phyloP scores from a whole-genome alignment of 2,888 invertebrate species.

The Onchidella celtica region DNA sequence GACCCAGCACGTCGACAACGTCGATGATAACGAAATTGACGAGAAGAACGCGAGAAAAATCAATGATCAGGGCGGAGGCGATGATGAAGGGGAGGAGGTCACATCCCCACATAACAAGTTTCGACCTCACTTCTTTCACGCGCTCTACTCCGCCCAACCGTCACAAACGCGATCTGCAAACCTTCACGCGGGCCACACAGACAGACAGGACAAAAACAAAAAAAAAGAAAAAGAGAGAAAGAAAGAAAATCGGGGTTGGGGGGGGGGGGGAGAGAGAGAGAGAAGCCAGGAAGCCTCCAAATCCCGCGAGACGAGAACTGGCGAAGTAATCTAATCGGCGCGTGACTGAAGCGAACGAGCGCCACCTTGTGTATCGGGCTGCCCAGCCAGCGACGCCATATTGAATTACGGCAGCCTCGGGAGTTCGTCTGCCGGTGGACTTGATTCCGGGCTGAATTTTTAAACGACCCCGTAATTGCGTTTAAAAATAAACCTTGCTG shows the following conservation, averaged over 20 bases:
- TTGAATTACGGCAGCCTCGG: constrained; percentile 45
- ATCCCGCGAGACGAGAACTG: constrained; percentile 29
- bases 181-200: background rate
- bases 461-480: constrained; percentile 46
- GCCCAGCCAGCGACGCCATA: constrained; percentile 45
- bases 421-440: constrained; percentile 40
- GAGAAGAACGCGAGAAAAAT: too few relatives aligned
- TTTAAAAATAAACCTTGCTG: constrained; percentile 42
- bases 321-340: constrained; percentile 47
- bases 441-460: constrained; percentile 47
- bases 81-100: too few relatives aligned
- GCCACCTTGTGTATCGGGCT: constrained; percentile 33
- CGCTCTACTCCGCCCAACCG: too few relatives aligned
- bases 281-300: constrained; percentile 3
- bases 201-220: background rate
- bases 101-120: too few relatives aligned
- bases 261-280: background rate
- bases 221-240: background rate
- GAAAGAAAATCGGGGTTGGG: too few relatives aligned
- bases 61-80: too few relatives aligned
- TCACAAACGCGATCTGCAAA: constrained; percentile 2
- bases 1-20: too few relatives aligned
- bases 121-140: too few relatives aligned
- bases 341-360: constrained; percentile 44
- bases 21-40: too few relatives aligned